These are phyloP conservation scores for Ephydatia muelleri DNA, from an alignment of 37 sponge, comb jelly and placozoan species.

Conservation along the genomic window DNA sequence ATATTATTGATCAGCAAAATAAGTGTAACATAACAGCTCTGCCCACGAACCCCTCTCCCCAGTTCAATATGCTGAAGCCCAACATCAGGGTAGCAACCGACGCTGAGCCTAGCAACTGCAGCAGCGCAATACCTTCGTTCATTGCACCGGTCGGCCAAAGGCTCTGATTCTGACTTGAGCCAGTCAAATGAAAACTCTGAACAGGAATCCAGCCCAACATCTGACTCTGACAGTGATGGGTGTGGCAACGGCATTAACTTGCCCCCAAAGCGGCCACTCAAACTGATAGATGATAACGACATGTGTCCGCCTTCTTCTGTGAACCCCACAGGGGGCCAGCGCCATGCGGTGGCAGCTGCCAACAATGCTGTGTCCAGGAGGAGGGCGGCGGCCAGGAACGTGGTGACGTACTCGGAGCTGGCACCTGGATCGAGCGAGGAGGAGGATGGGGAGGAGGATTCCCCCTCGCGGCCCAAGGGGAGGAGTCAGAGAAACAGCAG, in stretches of 20 bases:
- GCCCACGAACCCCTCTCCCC: background rate
- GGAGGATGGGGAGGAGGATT: conserved; percentile 1
- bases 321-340: background rate
- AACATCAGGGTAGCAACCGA: background rate
- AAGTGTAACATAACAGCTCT: background rate
- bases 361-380: background rate
- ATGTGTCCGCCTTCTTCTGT: conserved; percentile 1
- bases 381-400: background rate
- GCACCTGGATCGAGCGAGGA: background rate
- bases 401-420: background rate
- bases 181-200: background rate
- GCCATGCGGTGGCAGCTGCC: conserved; percentile 1
- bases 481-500: background rate
- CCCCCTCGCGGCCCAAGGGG: background rate
- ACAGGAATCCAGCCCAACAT: background rate
- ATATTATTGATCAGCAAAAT: conserved; percentile 1
- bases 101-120: background rate
- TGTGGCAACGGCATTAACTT: conserved; percentile 1
- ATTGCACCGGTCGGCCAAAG: conserved; percentile 1
- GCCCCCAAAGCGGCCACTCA: background rate
- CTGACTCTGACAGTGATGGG: background rate
- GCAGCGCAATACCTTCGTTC: background rate
- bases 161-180: conserved; percentile 1
- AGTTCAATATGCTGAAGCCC: background rate
- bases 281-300: conserved; percentile 1